A percentile compares a stretch with the other conserved stretches of the same genome.
Evolutionary conservation across 2,113 vertebrate species (phyloP).

Genomic region (Eira barbara): DNA sequence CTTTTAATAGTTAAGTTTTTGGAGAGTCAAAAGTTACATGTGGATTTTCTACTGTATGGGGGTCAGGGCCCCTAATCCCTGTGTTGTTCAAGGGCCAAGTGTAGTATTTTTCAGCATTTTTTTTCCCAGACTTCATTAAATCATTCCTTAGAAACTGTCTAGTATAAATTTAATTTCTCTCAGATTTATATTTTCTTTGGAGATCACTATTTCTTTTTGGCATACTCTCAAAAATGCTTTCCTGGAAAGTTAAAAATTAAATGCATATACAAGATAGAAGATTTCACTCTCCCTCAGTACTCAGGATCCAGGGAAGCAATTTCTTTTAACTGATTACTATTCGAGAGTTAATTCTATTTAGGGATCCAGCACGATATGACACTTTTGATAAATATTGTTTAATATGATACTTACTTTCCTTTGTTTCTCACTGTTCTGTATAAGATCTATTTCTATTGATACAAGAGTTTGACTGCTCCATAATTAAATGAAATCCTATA

Average conservation of each 20-base stretch:
- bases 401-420: neutral
- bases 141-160: neutral
- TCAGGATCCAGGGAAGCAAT: constrained; percentile 26
- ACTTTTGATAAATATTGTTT: neutral
- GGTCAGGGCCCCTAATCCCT: neutral
- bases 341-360: neutral
- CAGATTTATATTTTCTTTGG: neutral
- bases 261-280: neutral
- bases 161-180: constrained; percentile 21
- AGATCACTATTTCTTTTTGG: neutral
- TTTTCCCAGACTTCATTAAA: neutral
- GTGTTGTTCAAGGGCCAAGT: neutral
- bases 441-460: neutral
- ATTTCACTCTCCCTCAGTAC: neutral
- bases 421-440: neutral
- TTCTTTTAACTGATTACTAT: neutral
- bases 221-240: neutral
- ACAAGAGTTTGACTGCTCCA: constrained; percentile 5
- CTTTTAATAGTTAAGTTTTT: neutral
- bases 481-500: constrained; percentile 4
- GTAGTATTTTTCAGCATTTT: neutral
- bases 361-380: neutral
- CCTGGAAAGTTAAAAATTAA: constrained; percentile 10
- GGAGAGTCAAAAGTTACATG: neutral
- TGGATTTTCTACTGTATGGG: neutral